phyloP scores from a whole-genome alignment of 37 sponge, comb jelly and placozoan species.

The Hormiphora californensis region DNA sequence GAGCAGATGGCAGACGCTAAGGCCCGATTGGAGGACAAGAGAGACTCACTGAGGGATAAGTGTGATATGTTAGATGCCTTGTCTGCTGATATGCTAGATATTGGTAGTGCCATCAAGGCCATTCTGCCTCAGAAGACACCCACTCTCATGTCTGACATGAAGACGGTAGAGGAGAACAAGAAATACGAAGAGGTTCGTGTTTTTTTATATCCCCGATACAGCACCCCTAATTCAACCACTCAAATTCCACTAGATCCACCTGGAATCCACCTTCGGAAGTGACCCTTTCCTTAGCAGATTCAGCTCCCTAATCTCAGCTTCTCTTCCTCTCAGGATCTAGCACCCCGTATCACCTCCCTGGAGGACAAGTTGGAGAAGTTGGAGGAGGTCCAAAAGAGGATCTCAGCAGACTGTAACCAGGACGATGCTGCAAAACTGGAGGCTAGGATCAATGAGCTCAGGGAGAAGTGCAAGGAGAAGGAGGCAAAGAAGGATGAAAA shows the following conservation, averaged over 20 bases:
- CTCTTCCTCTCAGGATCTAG: background rate
- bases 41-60: conserved; percentile 8
- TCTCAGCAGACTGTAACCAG: conserved; percentile 24
- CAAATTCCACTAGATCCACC: background rate
- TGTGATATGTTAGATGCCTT: conserved; percentile 49
- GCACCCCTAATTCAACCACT: too few species aligned
- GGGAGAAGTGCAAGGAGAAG: conserved; percentile 47
- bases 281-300: background rate
- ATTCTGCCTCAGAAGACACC: background rate
- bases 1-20: background rate
- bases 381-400: conserved; percentile 26
- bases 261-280: background rate
- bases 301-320: background rate
- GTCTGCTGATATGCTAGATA: conserved; percentile 11
- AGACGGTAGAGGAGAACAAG: conserved; percentile 15
- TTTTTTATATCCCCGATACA: too few species aligned
- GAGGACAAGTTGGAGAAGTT: conserved; percentile 41
- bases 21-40: background rate
- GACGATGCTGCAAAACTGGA: conserved; percentile 31
- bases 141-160: background rate
- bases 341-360: background rate
- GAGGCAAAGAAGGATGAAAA: conserved; percentile 31
- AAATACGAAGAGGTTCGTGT: background rate
- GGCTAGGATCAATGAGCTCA: conserved; percentile 24
- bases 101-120: conserved; percentile 7